Base-by-base conservation (phyloP, 2,888 invertebrate genomes). In the Calameuta idolon region DNA sequence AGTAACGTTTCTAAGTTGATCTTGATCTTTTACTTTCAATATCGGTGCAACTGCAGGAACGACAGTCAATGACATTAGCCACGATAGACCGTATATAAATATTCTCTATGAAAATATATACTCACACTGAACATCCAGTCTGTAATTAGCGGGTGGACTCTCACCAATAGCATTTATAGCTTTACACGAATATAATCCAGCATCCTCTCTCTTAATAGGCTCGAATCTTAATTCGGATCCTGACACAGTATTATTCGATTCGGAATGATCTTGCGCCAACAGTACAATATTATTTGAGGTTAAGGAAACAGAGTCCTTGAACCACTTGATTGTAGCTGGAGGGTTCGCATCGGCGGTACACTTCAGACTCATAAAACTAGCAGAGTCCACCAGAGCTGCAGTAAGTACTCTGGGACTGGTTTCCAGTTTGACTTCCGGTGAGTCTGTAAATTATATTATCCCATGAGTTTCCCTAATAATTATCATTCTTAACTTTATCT, bases 181-280 rank as follows among this genome's bases (percentile, higher is more conserved):
- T 79, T 96, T 95, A 91, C 97, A 98, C 82, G 96, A 95, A 92
- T 97, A 97, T 85, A 96, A 95, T 4, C 97, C 97, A 87, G 97
- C 90, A 75, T 92, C 93, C 69, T 93, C 91, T 37, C 93, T 92
- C 81, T 92, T 92, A 76, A 94, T 93, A 73, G 94, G 94, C 81
- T 93, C 92, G 85, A 94, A 92, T 87, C 93, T 92, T 68, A 92
- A 85, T 79, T 92, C 91, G 68, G 92, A 92, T 74, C 89, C 90
- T 34, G 91, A 87, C 69, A 87, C 80, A 68, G 89, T 91, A 80
- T 89, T 90, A 37, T 85, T 93, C 33, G 92, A 93, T 88, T 93
- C 92, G 81, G 93, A 93, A 80, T 93, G 93, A 55, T 92, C 89
- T 12, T 93, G 91, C 0, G 92, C 93, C 1, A 93, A 92, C 37